Base-by-base conservation (phyloP, 2,113 vertebrate species). In the Bubo bubo region DNA sequence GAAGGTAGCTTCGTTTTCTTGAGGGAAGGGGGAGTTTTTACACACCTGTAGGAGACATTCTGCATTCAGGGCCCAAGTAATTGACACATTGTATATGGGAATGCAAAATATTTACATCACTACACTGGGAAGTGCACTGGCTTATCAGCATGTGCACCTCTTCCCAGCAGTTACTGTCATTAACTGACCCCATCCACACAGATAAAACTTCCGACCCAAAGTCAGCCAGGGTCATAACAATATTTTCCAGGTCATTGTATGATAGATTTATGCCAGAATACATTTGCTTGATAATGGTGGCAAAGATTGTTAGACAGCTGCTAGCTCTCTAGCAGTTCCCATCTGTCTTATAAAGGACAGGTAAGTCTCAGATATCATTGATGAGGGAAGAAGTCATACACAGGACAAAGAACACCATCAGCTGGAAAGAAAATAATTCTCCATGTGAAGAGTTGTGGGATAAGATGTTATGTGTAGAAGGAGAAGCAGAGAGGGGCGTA, bases 61-160 rank as follows among this genome's bases (percentile, higher is more conserved):
- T 73, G n/a, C 5, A 2, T 71, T 12, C 17, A 43, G 8, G 15
- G 79, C 24, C 10, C 26, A 62, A 53, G 17, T 14, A 47, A 7
- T 3, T 56, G 34, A 14, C 22, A 23, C 14, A 10, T 6, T 71
- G 45, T 34, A 8, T 28, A 11, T 27, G 32, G 27, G 43, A 87
- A 74, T 13, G 27, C 14, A 32, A 49, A 84, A 43, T 4, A 24
- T 76, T 80, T 50, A 28, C n/a, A 19, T 26, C 14, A 28, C 22
- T 3, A 1, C 12, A 27, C 9, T 32, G 64, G 53, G 68, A 30
- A 75, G 30, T 6, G 3, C 9, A 8, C 30, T 79, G 0, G 2
- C 28, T 82, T 67, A 14, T 8, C 45, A 45, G 58, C 39, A 49
- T 0, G 0, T 27, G 28, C 28, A 20, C 24, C 28, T 20, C 37